Evolutionary conservation across 2,113 vertebrate genomes (phyloP).

Genomic region (Clupea harengus): DNA sequence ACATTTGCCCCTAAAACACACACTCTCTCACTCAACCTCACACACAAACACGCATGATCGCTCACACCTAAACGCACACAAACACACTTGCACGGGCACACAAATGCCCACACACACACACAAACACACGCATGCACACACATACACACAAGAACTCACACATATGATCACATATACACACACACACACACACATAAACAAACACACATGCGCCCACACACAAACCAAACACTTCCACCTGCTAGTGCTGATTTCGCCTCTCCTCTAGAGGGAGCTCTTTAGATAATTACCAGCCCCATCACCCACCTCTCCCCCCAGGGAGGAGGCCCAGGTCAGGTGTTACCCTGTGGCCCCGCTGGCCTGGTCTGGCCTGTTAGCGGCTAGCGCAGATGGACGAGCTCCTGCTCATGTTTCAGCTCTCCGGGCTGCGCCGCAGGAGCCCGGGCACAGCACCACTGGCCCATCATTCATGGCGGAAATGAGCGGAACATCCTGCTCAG

Average conservation of each 20-base stretch:
- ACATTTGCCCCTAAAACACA: neutral
- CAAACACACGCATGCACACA: neutral
- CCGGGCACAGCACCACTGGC: conserved; percentile 50
- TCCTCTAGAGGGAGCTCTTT: conserved; percentile 60
- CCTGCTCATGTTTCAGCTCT: conserved; percentile 50
- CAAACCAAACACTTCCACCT: conserved; percentile 10
- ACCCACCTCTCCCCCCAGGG: neutral
- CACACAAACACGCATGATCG: too few species aligned
- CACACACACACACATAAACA: neutral
- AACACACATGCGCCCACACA: neutral
- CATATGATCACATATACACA: neutral
- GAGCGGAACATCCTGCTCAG: conserved; percentile 58
- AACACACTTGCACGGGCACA: neutral
- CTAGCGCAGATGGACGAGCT: conserved; percentile 52
- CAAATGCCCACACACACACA: neutral
- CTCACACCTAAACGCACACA: neutral
- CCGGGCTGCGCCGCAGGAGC: neutral
- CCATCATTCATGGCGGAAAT: conserved; percentile 63
- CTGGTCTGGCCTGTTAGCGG: conserved; percentile 49
- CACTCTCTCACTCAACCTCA: neutral
- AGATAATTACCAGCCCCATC: conserved; percentile 33
- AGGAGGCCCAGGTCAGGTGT: neutral
- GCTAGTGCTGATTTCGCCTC: conserved; percentile 28
- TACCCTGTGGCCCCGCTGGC: neutral
- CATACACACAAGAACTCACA: neutral